Evolutionary conservation across 2,113 vertebrate genomes (phyloP), one percentile per base, ranked within the genome.

Genomic region (Manacus vitellinus): DNA sequence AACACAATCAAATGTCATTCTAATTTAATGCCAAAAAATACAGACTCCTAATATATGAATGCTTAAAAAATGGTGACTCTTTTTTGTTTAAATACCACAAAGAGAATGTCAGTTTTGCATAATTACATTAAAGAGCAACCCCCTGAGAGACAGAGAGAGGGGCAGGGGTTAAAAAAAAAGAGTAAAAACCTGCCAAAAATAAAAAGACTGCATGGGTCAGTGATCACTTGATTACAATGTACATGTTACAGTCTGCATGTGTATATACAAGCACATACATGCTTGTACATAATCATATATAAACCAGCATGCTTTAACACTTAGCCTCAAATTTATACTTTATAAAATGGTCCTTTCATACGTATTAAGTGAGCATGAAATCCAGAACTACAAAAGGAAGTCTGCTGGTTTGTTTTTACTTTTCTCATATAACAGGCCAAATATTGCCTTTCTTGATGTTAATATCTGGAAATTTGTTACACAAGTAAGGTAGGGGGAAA

Each of bases 391-490:
- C 89, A 97, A 97, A 96, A 97, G 94, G 90, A 98, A 98, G 74
- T 95, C 83, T 94, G 94, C 41, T 91, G 84, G 81, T 77, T 95
- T 94, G 83, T 84, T 97, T 96, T 97, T 87, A 95, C 94, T 96
- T 96, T 96, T 94, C 94, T 97, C 95, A 55, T 86, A 94, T 95
- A 67, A 93, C 88, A 96, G 63, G 91, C 76, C 94, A 97, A 97
- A 97, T 95, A 92, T 55, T 97, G 68, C 47, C 82, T 96, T 98
- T 97, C 80, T 98, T 96, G 84, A 96, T 67, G 28, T 96, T 96
- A 97, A 97, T 98, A 97, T 94, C 93, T 94, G 79, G 85, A 97
- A 94, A 97, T 96, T 91, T 97, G 96, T 97, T 98, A 96, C 66
- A 82, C 83, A 95, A 94, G 94, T 94, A 95, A 96, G 95, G 80